Evolutionary conservation across 2,113 vertebrate genomes (phyloP), one percentile per base, ranked within the genome.

Genomic region (Climacteris rufus): DNA sequence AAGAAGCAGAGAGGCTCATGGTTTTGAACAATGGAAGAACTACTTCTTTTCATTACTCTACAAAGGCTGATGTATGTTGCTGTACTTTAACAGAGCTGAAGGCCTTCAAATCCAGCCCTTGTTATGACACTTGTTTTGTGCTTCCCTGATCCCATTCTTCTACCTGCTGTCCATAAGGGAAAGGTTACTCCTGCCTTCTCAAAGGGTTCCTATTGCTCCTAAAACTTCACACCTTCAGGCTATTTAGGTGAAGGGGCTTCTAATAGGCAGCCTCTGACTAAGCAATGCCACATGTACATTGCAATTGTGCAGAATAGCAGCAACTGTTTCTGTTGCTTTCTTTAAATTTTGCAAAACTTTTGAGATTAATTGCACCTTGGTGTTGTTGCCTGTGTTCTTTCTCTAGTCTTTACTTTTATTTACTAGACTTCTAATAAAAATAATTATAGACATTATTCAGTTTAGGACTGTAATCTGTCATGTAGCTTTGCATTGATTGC

Each of bases 241-340:
- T 64, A 16, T 23, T 57, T 24, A 59, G 25, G 19, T 57, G 35
- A 61, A 66, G 30, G 52, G 11, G 12, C 3, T 49, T 70, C 35
- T 63, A 42, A 50, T 2, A 23, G 57, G 11, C 33, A 59, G 9
- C 3, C 6, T 35, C 2, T 71, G 64, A 39, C 35, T 68, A 78
- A 64, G 7, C 14, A 23, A 7, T 1, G 0, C 10, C n/a, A 28
- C 3, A 30, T 4, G 28, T 42, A 52, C 13, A 4, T 33, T 60
- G n/a, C 25, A 61, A 16, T 4, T 27, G 7, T 40, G 30, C 74
- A 60, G 11, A 13, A 11, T 12, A 60, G 19, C 4, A 42, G 19
- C 14, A 49, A 10, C 9, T 7, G 1, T 28, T 83, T 72, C 22
- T 44, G 11, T 24, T 16, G 7, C 25, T 85, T 60, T 21, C 39